These are phyloP conservation scores for Galaxias olidus DNA, from an alignment of 2,797 vertebrate species.

Conservation along the genomic window DNA sequence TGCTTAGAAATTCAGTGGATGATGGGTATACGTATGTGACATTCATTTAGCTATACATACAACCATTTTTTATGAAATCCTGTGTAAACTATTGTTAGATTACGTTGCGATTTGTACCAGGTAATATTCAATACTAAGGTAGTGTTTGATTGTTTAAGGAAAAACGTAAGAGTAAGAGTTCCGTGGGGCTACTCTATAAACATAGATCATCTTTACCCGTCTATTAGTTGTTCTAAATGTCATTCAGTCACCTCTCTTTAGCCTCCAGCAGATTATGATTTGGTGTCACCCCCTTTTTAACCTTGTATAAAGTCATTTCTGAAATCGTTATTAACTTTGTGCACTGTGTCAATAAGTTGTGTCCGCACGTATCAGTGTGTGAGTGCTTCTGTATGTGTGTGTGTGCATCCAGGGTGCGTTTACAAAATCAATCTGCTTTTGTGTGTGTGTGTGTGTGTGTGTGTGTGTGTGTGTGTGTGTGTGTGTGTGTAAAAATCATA, in stretches of 20 bases:
- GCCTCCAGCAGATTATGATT: conserved; percentile 44
- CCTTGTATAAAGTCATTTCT: conserved; percentile 56
- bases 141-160: conserved; percentile 48
- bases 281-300: conserved; percentile 44
- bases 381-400: conserved; percentile 13
- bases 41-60: background rate
- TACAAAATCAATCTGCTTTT: background rate
- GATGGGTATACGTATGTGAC: too few species aligned
- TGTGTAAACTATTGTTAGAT: conserved; percentile 27
- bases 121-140: conserved; percentile 63
- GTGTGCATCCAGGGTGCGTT: conserved; percentile 21
- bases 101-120: conserved; percentile 27
- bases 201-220: conserved; percentile 73
- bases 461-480: background rate
- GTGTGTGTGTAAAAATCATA: background rate
- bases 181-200: conserved; percentile 52
- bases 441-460: background rate
- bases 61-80: conserved; percentile 19
- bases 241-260: conserved; percentile 55
- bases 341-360: conserved; percentile 28
- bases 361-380: conserved; percentile 15
- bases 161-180: conserved; percentile 38
- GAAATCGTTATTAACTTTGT: conserved; percentile 62
- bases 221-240: conserved; percentile 76
- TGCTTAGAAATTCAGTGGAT: too few species aligned